Percentiles rank a stretch among this genome's conserved stretches.
Evolutionary conservation across 53 echinoderm and acorn worm species (phyloP).

Genomic region (Temnopleurus reevesii): DNA sequence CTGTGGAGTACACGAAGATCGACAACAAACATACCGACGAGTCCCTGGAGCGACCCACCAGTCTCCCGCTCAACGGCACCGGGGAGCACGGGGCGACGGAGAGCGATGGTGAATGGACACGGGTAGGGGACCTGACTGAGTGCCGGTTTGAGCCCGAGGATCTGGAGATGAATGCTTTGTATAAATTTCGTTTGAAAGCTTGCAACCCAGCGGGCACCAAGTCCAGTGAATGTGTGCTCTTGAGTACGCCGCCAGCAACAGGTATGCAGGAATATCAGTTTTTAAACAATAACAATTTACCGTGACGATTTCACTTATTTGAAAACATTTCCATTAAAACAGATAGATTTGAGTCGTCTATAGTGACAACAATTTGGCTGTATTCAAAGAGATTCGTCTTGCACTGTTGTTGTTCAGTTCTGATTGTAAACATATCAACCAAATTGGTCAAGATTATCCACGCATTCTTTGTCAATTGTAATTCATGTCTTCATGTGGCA

Average conservation of each 20-base stretch:
- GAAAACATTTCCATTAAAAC: too few relatives aligned
- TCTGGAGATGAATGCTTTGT: conserved; percentile 69
- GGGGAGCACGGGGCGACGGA: not conserved
- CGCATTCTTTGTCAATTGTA: too few relatives aligned
- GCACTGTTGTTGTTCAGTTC: too few relatives aligned
- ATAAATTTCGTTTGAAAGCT: conserved; percentile 80
- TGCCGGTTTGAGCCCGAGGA: conserved; percentile 58
- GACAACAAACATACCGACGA: not conserved
- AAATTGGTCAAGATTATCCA: too few relatives aligned
- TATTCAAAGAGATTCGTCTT: too few relatives aligned
- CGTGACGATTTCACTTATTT: too few relatives aligned
- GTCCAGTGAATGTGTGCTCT: conserved; percentile 68
- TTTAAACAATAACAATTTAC: not conserved
- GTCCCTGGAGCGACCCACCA: conserved; percentile 6
- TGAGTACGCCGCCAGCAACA: conserved; percentile 77
- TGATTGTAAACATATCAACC: too few relatives aligned
- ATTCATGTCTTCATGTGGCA: too few relatives aligned
- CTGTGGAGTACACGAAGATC: conserved; percentile 75
- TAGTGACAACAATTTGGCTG: too few relatives aligned
- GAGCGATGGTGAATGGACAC: conserved; percentile 54
- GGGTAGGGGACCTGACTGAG: conserved; percentile 54
- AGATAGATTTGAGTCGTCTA: too few relatives aligned
- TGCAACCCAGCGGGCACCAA: conserved; percentile 75
- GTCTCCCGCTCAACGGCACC: not conserved
- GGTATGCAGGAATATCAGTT: conserved; percentile 59